phyloP scores from a whole-genome alignment of 2,113 vertebrate genomes.

The Pseudorhombus dupliciocellatus region DNA sequence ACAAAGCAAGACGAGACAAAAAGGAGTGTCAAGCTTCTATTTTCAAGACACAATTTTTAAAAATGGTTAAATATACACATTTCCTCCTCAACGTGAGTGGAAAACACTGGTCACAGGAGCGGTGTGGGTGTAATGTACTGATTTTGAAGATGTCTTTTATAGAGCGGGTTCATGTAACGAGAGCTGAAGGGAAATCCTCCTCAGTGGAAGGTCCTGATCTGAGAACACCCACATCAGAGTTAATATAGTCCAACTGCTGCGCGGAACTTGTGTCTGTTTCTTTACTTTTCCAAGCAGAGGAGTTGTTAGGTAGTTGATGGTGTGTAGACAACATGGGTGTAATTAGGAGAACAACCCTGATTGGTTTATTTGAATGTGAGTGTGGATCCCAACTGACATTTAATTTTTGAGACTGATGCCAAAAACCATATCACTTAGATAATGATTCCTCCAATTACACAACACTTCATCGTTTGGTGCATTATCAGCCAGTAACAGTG shows the following conservation, averaged over 20 bases:
- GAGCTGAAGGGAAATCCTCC: constrained; percentile 29
- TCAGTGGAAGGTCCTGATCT: constrained; percentile 4
- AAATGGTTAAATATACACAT: constrained; percentile 46
- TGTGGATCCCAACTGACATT: too few species aligned
- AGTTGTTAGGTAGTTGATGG: too few species aligned
- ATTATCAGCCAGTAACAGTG: too few species aligned
- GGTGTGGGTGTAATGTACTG: constrained; percentile 29
- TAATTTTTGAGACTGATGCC: too few species aligned
- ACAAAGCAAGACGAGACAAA: constrained; percentile 36
- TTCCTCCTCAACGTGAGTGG: constrained; percentile 40
- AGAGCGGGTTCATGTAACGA: constrained; percentile 22
- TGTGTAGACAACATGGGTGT: too few species aligned
- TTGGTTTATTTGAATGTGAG: too few species aligned
- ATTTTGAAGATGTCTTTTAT: constrained; percentile 12
- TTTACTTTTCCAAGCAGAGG: constrained; percentile 1
- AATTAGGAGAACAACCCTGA: too few species aligned
- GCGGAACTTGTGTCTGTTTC: not conserved
- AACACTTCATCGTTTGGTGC: too few species aligned
- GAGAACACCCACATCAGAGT: not conserved
- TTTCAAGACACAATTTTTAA: constrained; percentile 1
- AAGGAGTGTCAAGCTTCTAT: constrained; percentile 28
- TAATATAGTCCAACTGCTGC: not conserved
- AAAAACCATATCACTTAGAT: too few species aligned
- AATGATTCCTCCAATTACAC: too few species aligned
- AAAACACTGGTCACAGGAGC: constrained; percentile 27